Conservation (phyloP, 1,140 invertebrate genomes). For the Teleogryllus occipitalis region DNA sequence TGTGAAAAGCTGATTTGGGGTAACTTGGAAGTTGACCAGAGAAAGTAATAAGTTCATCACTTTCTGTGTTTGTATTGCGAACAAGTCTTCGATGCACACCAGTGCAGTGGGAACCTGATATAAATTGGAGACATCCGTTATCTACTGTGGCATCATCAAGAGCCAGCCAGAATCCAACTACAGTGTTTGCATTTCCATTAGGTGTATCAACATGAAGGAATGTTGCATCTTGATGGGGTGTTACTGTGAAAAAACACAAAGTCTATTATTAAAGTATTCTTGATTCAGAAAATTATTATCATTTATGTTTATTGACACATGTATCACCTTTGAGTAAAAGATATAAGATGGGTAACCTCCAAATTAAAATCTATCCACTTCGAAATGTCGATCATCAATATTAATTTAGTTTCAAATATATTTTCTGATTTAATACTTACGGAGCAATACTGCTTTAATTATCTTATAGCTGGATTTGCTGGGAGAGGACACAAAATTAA, state of each 20-base stretch:
- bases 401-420: too few species aligned
- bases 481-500: too few species aligned
- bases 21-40: constrained; percentile 58
- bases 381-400: too few species aligned
- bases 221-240: constrained; percentile 77
- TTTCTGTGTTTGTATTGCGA: constrained; percentile 47
- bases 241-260: constrained; percentile 44
- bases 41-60: constrained; percentile 50
- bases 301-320: too few species aligned
- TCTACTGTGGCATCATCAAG: constrained; percentile 83
- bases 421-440: too few species aligned
- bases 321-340: too few species aligned
- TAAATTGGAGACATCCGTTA: constrained; percentile 92
- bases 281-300: too few species aligned
- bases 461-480: too few species aligned
- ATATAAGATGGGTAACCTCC: too few species aligned
- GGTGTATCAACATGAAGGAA: constrained; percentile 66
- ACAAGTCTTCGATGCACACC: constrained; percentile 64
- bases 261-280: too few species aligned
- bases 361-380: too few species aligned
- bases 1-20: constrained; percentile 64
- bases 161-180: constrained; percentile 90
- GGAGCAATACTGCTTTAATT: too few species aligned
- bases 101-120: constrained; percentile 81
- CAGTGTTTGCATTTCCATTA: constrained; percentile 43